Percentiles rank a stretch among this genome's conserved stretches.
Conservation (phyloP, 2,113 vertebrate species). For the Hyperopisus bebe region DNA sequence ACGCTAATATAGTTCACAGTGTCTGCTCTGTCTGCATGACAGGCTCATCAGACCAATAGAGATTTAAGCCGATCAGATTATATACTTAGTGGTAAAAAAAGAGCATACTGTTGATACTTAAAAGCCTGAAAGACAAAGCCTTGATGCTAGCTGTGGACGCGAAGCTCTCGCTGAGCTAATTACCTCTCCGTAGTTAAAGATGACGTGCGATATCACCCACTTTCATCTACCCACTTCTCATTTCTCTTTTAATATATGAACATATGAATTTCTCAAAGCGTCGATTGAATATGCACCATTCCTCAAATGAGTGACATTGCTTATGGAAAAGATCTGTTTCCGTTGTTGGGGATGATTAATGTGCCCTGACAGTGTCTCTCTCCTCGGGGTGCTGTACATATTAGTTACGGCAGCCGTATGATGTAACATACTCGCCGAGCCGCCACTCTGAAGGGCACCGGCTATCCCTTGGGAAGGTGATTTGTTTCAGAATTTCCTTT, state of each 20-base stretch:
- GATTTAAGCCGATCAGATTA: background rate
- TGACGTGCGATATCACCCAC: background rate
- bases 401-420: constrained; percentile 20
- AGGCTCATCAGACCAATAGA: background rate
- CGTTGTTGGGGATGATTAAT: constrained; percentile 16
- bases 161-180: background rate
- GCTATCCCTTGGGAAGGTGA: constrained; percentile 16
- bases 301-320: constrained; percentile 23
- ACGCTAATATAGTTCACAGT: background rate
- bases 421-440: background rate
- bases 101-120: background rate
- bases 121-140: background rate
- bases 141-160: background rate
- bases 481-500: constrained; percentile 22
- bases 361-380: constrained; percentile 9
- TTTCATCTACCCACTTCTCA: constrained; percentile 10
- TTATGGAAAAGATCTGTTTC: constrained; percentile 18
- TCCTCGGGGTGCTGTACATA: constrained; percentile 20
- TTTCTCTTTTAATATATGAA: constrained; percentile 9
- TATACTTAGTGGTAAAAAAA: background rate
- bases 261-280: constrained; percentile 15
- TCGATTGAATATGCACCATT: constrained; percentile 15
- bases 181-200: constrained; percentile 10
- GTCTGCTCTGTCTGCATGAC: background rate
- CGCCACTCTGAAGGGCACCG: background rate